A percentile compares a stretch with the other conserved stretches of the same genome.
Evolutionary conservation across 1,140 invertebrate genomes (phyloP).

Genomic region (Mizuhopecten yessoensis): DNA sequence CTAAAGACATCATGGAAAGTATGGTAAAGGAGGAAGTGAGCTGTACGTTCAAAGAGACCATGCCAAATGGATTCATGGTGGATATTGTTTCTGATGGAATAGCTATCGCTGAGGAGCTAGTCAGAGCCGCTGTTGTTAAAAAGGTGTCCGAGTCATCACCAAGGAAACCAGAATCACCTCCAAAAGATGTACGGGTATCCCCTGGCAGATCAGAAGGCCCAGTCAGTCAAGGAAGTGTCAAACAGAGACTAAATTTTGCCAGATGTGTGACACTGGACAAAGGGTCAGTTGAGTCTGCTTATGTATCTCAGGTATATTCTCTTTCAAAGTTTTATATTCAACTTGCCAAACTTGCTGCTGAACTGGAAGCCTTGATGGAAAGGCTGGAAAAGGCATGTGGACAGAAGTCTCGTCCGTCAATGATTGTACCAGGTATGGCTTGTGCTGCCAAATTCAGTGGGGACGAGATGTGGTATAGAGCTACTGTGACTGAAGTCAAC

Average conservation of each 20-base stretch:
- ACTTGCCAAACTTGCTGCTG: slow-evolving; percentile 69
- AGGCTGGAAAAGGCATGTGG: slow-evolving; percentile 60
- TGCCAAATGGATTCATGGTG: slow-evolving; percentile 53
- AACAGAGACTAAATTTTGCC: slow-evolving; percentile 52
- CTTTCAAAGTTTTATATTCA: slow-evolving; percentile 74
- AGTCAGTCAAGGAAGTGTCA: slow-evolving; percentile 52
- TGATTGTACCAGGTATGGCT: slow-evolving; percentile 84
- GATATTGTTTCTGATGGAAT: slow-evolving; percentile 66
- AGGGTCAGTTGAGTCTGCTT: neutral
- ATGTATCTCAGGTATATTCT: slow-evolving; percentile 70
- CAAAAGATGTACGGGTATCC: neutral
- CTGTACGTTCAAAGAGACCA: slow-evolving; percentile 60
- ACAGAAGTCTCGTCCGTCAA: slow-evolving; percentile 44
- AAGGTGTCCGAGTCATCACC: slow-evolving; percentile 33
- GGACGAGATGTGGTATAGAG: slow-evolving; percentile 89
- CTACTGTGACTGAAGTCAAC: slow-evolving; percentile 85
- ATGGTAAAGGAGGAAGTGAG: slow-evolving; percentile 71
- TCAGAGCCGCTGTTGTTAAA: slow-evolving; percentile 68
- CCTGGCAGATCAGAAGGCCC: neutral
- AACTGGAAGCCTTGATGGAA: slow-evolving; percentile 83
- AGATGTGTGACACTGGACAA: slow-evolving; percentile 29
- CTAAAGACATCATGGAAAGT: slow-evolving; percentile 75
- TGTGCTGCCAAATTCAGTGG: slow-evolving; percentile 90
- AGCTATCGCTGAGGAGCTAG: slow-evolving; percentile 69
- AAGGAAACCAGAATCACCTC: neutral